Conservation (phyloP, 37 sponge, comb jelly and placozoan genomes). For the Cliona cf. orientalis region DNA sequence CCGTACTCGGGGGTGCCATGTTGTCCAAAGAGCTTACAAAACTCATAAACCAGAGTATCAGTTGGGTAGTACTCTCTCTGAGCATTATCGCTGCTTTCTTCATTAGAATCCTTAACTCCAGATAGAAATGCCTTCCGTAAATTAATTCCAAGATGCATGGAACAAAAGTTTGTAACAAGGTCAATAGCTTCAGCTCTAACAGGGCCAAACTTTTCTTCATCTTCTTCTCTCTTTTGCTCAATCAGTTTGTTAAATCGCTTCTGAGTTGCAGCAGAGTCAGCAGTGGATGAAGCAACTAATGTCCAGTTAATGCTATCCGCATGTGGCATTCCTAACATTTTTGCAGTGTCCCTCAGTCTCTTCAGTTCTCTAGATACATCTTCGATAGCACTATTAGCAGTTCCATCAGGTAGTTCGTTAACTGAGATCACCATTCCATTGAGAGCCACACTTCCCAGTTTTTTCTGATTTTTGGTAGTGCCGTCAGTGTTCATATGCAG, state of each 20-base stretch:
- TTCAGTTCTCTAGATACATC: constrained; percentile 45
- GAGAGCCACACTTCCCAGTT: constrained; percentile 27
- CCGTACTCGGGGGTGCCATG: constrained; percentile 59
- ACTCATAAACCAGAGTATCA: constrained; percentile 48
- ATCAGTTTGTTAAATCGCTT: constrained; percentile 52
- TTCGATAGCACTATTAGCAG: background rate
- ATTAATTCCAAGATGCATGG: constrained; percentile 55
- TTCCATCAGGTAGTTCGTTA: constrained; percentile 29
- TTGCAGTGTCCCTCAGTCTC: constrained; percentile 31
- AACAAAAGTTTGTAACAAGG: constrained; percentile 43
- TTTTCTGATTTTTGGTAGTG: constrained; percentile 40
- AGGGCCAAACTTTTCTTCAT: constrained; percentile 37
- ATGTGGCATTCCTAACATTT: constrained; percentile 23
- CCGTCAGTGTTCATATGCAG: constrained; percentile 46
- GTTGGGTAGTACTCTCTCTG: background rate
- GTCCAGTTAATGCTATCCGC: constrained; percentile 59
- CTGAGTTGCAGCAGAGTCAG: constrained; percentile 59
- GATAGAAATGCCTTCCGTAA: constrained; percentile 43
- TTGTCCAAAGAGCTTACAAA: constrained; percentile 39
- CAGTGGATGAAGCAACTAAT: constrained; percentile 47
- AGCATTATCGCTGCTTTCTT: background rate
- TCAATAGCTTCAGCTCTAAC: constrained; percentile 2
- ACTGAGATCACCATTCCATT: constrained; percentile 38
- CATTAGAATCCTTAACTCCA: background rate
- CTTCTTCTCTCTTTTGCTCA: constrained; percentile 35